Percentiles rank a stretch among this genome's conserved stretches.
These are phyloP conservation scores for Drosophila anceps DNA, from an alignment of 2,888 invertebrate genomes.

Conservation along the genomic window DNA sequence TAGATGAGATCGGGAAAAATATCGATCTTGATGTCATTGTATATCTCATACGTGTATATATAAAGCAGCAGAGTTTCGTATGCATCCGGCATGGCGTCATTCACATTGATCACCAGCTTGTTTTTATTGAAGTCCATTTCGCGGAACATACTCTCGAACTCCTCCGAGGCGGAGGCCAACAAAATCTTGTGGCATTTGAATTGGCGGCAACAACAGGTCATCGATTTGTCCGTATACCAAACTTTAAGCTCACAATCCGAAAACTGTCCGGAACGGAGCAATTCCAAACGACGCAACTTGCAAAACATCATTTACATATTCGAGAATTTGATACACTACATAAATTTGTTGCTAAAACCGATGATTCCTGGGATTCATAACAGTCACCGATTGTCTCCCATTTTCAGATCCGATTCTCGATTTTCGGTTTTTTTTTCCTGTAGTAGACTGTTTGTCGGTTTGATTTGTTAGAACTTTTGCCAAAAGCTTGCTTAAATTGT, in stretches of 20 bases:
- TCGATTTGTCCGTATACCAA: constrained; percentile 16
- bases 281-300: constrained; percentile 63
- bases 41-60: constrained; percentile 66
- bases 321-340: constrained; percentile 15
- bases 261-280: constrained; percentile 53
- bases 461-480: not conserved
- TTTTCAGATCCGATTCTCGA: not conserved
- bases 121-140: constrained; percentile 36
- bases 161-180: constrained; percentile 62
- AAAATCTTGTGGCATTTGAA: constrained; percentile 62
- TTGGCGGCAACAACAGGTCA: constrained; percentile 25
- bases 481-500: constrained; percentile 13
- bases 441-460: not conserved
- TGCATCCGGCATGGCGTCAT: constrained; percentile 60
- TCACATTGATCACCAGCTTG: constrained; percentile 32
- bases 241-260: constrained; percentile 64
- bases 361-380: constrained; percentile 19
- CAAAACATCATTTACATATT: constrained; percentile 48
- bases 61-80: constrained; percentile 64
- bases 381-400: not conserved
- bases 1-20: constrained; percentile 54
- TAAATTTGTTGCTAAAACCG: constrained; percentile 19
- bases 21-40: constrained; percentile 44
- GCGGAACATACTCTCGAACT: constrained; percentile 53
- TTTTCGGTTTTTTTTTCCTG: not conserved